Base-by-base conservation (phyloP, 2,888 invertebrate genomes). In the Tinea trinotella region DNA sequence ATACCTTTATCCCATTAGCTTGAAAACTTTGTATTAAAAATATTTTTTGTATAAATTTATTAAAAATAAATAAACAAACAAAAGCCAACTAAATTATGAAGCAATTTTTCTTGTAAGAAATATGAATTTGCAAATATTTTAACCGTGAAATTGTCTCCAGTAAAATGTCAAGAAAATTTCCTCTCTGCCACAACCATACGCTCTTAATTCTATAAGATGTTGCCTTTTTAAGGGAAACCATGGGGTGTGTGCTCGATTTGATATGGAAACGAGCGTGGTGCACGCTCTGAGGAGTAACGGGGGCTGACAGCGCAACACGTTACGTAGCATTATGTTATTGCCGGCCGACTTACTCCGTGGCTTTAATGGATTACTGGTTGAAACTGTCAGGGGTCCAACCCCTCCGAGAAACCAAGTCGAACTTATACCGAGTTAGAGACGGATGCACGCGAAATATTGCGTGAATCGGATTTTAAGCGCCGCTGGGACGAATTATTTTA, bases 281-380 rank as follows among this genome's bases (percentile, higher is more conserved):
- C 50, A 24, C 22, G 22, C 24, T n/a, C 24, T 24, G 24, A n/a
- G 24, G 22, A 50, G 24, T 24, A 24, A 24, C 24, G 24, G 50
- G 24, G 12, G 22, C 22, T 24, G 50, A 24, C 50, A 24, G 46
- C 48, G 54, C 34, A 48, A 34, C 30, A 48, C 35, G 52, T 44
- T 46, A 46, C 15, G 24, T 35, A 34, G 52, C 52, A 46, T 55
- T 52, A 52, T 52, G 55, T 52, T 52, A 46, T 55, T 52, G 19
- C 12, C 24, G 55, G 55, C n/a, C 46, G 55, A 18, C 46, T 52
- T 49, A 55, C 44, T 40, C 55, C 48, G 24, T 15, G 35, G 53
- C 44, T 52, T 55, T 55, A 55, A 55, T 55, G 53, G 55, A 53
- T 55, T 55, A 55, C 52, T 50, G 50, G 50, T 50, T 50, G 24